Conservation (phyloP, 2,888 invertebrate species). For the Philaethria dido region DNA sequence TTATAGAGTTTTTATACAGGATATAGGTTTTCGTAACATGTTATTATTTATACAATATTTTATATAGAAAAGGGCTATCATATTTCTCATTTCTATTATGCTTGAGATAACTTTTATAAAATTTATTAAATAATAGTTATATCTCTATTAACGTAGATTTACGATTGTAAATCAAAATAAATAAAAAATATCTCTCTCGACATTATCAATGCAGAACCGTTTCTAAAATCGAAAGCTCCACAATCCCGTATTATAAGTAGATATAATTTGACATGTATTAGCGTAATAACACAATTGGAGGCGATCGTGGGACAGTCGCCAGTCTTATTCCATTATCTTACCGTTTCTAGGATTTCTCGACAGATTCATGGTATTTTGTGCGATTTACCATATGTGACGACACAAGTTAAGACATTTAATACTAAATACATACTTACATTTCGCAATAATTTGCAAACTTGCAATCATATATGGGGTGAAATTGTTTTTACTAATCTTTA, state of each 20-base stretch:
- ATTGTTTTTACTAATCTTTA: no score
- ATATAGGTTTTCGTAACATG: no score
- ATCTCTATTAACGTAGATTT: background rate
- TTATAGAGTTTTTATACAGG: no score
- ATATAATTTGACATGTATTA: constrained; percentile 43
- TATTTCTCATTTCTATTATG: no score
- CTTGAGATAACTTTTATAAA: no score
- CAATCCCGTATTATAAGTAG: constrained; percentile 26
- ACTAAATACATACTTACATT: no score
- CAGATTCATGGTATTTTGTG: constrained; percentile 32
- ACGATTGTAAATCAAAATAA: background rate
- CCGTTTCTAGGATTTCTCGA: constrained; percentile 54
- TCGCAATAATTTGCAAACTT: no score
- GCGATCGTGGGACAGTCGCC: constrained; percentile 58
- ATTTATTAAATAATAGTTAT: no score
- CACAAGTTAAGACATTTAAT: constrained; percentile 24
- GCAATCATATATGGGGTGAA: no score
- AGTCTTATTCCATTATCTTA: constrained; percentile 67
- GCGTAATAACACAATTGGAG: constrained; percentile 37
- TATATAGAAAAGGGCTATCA: no score
- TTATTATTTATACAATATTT: no score
- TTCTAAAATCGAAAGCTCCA: constrained; percentile 35
- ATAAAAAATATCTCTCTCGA: background rate
- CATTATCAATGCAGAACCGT: constrained; percentile 6
- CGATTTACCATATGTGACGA: constrained; percentile 35